Conservation (phyloP, 2,888 invertebrate genomes). For the Nebria salina region DNA sequence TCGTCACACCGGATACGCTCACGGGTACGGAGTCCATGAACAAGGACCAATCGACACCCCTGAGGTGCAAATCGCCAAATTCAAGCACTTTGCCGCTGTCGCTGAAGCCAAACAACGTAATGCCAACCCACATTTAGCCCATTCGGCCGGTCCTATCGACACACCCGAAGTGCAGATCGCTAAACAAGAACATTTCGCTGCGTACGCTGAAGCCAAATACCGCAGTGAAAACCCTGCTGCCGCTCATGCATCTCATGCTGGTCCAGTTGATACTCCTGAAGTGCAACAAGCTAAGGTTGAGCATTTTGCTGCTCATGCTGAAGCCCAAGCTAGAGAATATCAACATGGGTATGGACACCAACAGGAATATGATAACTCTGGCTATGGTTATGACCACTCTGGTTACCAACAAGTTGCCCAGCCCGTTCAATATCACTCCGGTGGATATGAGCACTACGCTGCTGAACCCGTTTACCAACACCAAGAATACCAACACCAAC, state of each 20-base stretch:
- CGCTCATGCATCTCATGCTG: slow-evolving; percentile 11
- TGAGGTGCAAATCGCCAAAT: slow-evolving; percentile 33
- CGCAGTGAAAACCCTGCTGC: slow-evolving; percentile 19
- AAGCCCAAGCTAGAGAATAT: neutral
- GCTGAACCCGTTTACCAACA: slow-evolving; percentile 1
- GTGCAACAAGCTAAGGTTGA: slow-evolving; percentile 17
- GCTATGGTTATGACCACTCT: neutral
- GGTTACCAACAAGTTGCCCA: neutral
- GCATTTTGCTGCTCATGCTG: neutral
- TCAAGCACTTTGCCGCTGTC: slow-evolving; percentile 22
- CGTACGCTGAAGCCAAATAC: slow-evolving; percentile 27
- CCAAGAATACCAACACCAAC: neutral
- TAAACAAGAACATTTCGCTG: slow-evolving; percentile 32
- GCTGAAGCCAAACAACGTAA: slow-evolving; percentile 24
- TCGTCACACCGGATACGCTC: slow-evolving; percentile 7
- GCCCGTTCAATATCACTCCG: neutral
- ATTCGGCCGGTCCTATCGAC: slow-evolving; percentile 15
- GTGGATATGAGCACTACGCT: neutral
- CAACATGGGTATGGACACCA: neutral
- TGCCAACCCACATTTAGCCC: slow-evolving; percentile 17
- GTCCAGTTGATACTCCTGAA: slow-evolving; percentile 9
- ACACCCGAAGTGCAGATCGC: slow-evolving; percentile 38
- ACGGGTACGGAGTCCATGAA: slow-evolving; percentile 8
- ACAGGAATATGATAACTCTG: neutral
- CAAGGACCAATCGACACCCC: slow-evolving; percentile 33